A percentile compares a stretch with the other conserved stretches of the same genome.
Evolutionary conservation across 2,888 invertebrate genomes (phyloP).

Genomic region (Nezara viridula): DNA sequence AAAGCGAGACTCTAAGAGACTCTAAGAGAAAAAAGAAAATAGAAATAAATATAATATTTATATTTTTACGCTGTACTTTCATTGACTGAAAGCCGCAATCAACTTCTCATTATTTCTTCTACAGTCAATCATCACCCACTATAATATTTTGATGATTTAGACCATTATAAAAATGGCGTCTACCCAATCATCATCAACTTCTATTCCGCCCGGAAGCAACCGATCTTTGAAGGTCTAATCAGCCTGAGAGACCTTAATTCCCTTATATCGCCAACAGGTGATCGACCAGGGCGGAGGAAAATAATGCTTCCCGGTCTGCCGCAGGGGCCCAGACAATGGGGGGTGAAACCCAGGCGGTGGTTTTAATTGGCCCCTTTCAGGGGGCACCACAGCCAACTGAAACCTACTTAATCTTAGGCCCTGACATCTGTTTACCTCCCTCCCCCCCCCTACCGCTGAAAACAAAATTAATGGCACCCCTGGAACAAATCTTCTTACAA

Average conservation of each 20-base stretch:
- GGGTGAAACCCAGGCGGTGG: slow-evolving; percentile 3
- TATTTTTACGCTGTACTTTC: no score
- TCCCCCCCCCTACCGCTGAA: no score
- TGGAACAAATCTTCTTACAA: slow-evolving; percentile 48
- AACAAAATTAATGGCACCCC: slow-evolving; percentile 43
- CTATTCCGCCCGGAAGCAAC: not conserved
- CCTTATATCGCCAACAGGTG: not conserved
- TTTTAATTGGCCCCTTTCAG: slow-evolving; percentile 34
- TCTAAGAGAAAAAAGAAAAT: no score
- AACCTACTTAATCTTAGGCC: slow-evolving; percentile 33
- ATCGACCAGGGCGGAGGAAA: not conserved
- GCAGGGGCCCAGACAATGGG: not conserved
- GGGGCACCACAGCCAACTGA: slow-evolving; percentile 25
- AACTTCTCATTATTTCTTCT: no score
- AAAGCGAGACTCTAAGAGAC: no score
- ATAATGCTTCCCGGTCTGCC: not conserved
- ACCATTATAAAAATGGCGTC: not conserved
- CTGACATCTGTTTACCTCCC: slow-evolving; percentile 35
- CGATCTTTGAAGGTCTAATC: not conserved
- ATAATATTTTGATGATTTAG: no score
- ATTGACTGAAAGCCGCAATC: no score
- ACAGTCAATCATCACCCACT: no score
- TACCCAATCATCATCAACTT: not conserved
- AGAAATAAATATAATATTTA: no score
- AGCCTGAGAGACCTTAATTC: not conserved